Base-by-base conservation (phyloP, 1,140 invertebrate genomes). In the Lutraria rhynchaena region DNA sequence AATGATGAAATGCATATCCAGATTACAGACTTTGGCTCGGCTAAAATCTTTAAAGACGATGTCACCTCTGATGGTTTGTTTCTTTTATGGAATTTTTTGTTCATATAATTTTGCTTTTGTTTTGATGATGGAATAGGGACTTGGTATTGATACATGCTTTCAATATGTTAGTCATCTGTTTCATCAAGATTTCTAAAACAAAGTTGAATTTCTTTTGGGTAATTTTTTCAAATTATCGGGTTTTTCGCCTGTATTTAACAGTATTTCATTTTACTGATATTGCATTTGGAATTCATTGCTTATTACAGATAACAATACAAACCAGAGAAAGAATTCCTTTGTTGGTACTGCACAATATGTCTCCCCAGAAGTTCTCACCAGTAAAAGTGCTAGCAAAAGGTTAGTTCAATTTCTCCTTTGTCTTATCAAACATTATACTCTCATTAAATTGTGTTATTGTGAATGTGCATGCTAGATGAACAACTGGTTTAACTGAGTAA, bases 261-360 rank as follows among this genome's bases (percentile, higher is more conserved):
- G 37, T 41, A 15, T 7, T 41, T 41, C 5, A 7, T 55, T 11
- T n/a, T 27, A 9, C 19, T 5, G 4, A 55, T 55, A 19, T 5
- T 9, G 4, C 24, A 22, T 55, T 9, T 11, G 4, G 17, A 9
- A 9, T 55, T 4, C 24, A 55, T 55, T 55, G 4, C 5, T 55
- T 4, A 9, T 67, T 76, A 33, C 57, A 61, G 73, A 76, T n/a
- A 65, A 63, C n/a, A 65, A 33, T 67, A 51, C 31, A 44, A 27
- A 17, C 44, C 57, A 76, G 22, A 78, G 91, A 60, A 89, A 90
- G 85, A 96, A 96, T 88, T 99, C 98, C 89, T 99, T 99, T 93
- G 98, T 99, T 5, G 98, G 99, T n/a, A 99, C 99, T 19, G 98
- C 99, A 0, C 98, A 99, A 91, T 99, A 99, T 93, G 98, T 99